Conservation (phyloP, 2,113 vertebrate species). For the Oxygymnocypris stewartii region DNA sequence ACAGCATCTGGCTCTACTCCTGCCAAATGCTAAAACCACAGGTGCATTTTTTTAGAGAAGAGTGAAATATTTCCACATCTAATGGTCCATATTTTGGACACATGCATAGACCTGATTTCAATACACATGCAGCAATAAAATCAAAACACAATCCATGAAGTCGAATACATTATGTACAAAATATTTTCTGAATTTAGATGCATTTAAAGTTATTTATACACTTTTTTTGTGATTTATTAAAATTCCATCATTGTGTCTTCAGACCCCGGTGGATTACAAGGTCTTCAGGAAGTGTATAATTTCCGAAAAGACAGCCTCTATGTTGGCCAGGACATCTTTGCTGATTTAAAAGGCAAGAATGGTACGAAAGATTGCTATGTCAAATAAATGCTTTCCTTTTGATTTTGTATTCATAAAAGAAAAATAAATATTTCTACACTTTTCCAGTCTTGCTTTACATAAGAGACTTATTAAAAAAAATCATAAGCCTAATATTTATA, state of each 20-base stretch:
- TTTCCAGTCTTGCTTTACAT: no score
- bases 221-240: neutral
- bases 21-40: conserved; percentile 34
- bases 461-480: neutral
- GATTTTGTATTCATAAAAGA: no score
- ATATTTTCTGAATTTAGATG: neutral
- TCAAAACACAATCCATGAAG: neutral
- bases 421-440: no score
- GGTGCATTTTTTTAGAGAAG: conserved; percentile 28
- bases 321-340: neutral
- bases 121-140: neutral
- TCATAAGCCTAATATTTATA: neutral
- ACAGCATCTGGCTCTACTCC: conserved; percentile 19
- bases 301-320: no score
- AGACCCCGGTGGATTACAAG: neutral
- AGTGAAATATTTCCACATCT: conserved; percentile 33
- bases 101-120: neutral
- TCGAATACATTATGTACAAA: neutral
- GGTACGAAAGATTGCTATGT: no score
- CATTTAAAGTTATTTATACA: neutral
- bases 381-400: no score
- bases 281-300: neutral
- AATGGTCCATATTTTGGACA: conserved; percentile 5
- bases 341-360: neutral
- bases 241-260: neutral